These are phyloP conservation scores for Elgaria multicarinata DNA, from an alignment of 2,113 vertebrate species.

Conservation along the genomic window DNA sequence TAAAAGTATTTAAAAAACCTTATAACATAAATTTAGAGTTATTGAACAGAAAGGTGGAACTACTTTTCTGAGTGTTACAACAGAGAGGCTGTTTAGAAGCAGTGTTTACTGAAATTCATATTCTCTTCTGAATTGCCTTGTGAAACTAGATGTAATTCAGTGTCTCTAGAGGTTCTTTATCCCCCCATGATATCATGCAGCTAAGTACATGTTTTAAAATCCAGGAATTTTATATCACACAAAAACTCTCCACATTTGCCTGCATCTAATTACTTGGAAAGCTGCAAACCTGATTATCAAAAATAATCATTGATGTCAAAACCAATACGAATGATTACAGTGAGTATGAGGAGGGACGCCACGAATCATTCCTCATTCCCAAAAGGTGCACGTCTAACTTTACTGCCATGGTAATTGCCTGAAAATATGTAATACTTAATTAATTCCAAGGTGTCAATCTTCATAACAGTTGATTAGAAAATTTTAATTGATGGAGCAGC, in stretches of 20 bases:
- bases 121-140: not conserved
- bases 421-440: slow-evolving; percentile 81
- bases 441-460: slow-evolving; percentile 80
- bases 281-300: slow-evolving; percentile 68
- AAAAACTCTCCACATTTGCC: slow-evolving; percentile 1
- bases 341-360: slow-evolving; percentile 47
- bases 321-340: slow-evolving; percentile 73
- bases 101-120: not conserved
- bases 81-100: not conserved
- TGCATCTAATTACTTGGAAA: slow-evolving; percentile 63
- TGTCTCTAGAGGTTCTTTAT: not conserved
- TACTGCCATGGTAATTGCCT: slow-evolving; percentile 76
- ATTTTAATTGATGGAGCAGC: slow-evolving; percentile 75
- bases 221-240: not conserved
- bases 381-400: slow-evolving; percentile 67
- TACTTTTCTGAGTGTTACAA: not conserved
- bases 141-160: not conserved
- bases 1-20: not conserved
- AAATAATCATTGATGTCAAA: slow-evolving; percentile 70
- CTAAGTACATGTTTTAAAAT: not conserved
- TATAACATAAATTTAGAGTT: accelerated
- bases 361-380: slow-evolving; percentile 67
- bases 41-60: not conserved
- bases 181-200: not conserved
- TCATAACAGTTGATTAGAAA: slow-evolving; percentile 77